A percentile compares a stretch with the other conserved stretches of the same genome.
phyloP scores from a whole-genome alignment of 1,140 invertebrate species.

The Helicoverpa zea region DNA sequence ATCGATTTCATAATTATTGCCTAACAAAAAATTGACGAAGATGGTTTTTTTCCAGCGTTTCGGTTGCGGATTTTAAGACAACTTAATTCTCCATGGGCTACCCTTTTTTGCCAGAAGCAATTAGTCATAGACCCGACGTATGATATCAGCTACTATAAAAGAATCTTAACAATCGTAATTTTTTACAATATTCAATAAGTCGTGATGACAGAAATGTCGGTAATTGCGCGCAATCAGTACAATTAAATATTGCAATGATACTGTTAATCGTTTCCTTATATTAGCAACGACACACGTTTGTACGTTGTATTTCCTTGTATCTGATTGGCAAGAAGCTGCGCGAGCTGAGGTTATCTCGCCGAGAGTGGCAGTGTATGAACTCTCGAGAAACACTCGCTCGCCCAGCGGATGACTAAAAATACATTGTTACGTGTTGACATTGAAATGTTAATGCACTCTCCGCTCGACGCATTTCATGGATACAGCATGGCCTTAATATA shows the following conservation, averaged over 20 bases:
- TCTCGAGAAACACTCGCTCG: slow-evolving; percentile 75
- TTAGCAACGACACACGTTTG: slow-evolving; percentile 55
- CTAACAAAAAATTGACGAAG: slow-evolving; percentile 25
- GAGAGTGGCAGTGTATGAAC: slow-evolving; percentile 56
- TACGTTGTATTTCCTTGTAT: slow-evolving; percentile 47
- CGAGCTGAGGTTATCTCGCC: slow-evolving; percentile 50
- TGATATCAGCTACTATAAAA: slow-evolving; percentile 18
- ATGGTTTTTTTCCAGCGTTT: slow-evolving; percentile 39
- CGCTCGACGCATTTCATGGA: slow-evolving; percentile 73
- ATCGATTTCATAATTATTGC: slow-evolving; percentile 50
- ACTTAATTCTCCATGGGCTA: slow-evolving; percentile 45
- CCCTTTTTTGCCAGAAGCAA: slow-evolving; percentile 38
- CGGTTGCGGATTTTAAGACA: slow-evolving; percentile 43
- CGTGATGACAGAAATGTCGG: slow-evolving; percentile 68
- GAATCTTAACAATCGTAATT: slow-evolving; percentile 59
- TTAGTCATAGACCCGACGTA: slow-evolving; percentile 41
- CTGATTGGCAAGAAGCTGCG: slow-evolving; percentile 41
- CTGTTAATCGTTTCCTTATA: slow-evolving; percentile 78
- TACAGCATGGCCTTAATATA: slow-evolving; percentile 70
- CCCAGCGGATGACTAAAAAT: slow-evolving; percentile 81
- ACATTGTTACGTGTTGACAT: slow-evolving; percentile 81
- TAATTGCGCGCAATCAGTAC: slow-evolving; percentile 73
- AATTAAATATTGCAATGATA: slow-evolving; percentile 69
- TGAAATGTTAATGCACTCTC: slow-evolving; percentile 85
- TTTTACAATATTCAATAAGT: slow-evolving; percentile 68